A percentile compares a stretch with the other conserved stretches of the same genome.
phyloP scores from a whole-genome alignment of 64 coral and sea anemone species.

The Pocillopora verrucosa region DNA sequence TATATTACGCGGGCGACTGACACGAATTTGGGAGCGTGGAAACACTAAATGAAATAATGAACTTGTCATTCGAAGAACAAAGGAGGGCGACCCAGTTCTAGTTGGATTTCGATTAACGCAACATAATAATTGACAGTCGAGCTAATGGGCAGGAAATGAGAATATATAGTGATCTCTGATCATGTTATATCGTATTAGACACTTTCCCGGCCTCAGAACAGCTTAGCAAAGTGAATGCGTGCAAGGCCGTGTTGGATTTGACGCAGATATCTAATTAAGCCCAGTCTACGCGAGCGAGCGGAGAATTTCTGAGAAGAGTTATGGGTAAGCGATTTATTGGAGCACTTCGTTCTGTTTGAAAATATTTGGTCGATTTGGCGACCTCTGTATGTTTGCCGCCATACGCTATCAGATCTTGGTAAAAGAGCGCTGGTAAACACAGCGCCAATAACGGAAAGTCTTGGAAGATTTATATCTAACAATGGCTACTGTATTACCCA shows the following conservation, averaged over 20 bases:
- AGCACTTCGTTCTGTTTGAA: not conserved
- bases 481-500: slow-evolving; percentile 20
- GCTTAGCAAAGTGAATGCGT: not conserved
- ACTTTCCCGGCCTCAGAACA: not conserved
- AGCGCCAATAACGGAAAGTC: slow-evolving; percentile 14
- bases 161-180: slow-evolving; percentile 47
- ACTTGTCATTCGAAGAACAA: slow-evolving; percentile 44
- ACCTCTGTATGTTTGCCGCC: not conserved
- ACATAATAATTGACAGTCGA: slow-evolving; percentile 46
- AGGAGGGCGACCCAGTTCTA: slow-evolving; percentile 29
- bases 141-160: slow-evolving; percentile 51
- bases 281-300: not conserved
- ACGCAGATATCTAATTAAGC: not conserved
- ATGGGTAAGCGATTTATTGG: slow-evolving; percentile 8
- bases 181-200: slow-evolving; percentile 31
- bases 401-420: slow-evolving; percentile 32
- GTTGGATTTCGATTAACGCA: slow-evolving; percentile 53
- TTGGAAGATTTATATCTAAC: slow-evolving; percentile 48
- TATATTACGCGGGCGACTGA: slow-evolving; percentile 13
- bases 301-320: not conserved
- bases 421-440: slow-evolving; percentile 28
- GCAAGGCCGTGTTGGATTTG: not conserved
- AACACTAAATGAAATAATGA: slow-evolving; percentile 41
- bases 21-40: slow-evolving; percentile 1
- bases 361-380: slow-evolving; percentile 10